Evolutionary conservation across 1,140 invertebrate genomes (phyloP).

Genomic region (Bombus pyrosoma): DNA sequence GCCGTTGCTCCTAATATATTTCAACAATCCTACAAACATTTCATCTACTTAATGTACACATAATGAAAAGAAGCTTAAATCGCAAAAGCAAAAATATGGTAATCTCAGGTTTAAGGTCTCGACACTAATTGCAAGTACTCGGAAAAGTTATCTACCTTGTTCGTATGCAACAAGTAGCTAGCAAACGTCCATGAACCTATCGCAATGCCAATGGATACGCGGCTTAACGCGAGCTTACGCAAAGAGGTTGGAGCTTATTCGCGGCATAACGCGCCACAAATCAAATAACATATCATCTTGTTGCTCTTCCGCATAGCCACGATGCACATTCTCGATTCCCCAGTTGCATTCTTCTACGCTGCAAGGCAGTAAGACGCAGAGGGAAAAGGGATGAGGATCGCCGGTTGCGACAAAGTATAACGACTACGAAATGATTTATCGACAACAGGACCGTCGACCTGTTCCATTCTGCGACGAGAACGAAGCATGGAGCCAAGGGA

Average conservation of each 20-base stretch:
- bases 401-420: constrained; percentile 51
- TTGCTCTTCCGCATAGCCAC: constrained; percentile 54
- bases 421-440: constrained; percentile 53
- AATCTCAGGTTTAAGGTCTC: background rate
- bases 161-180: background rate
- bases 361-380: background rate
- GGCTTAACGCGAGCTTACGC: background rate
- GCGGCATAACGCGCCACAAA: constrained; percentile 55
- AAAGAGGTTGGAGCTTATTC: background rate
- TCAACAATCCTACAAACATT: background rate
- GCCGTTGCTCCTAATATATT: too few relatives aligned
- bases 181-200: background rate
- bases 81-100: background rate
- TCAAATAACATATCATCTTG: constrained; percentile 54
- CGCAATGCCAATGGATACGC: background rate
- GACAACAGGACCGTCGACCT: background rate
- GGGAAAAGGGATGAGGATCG: background rate
- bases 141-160: background rate
- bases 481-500: constrained; percentile 10
- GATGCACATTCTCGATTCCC: constrained; percentile 35
- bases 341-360: constrained; percentile 18
- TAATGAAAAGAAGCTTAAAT: background rate
- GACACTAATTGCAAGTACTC: background rate
- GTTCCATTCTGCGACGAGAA: background rate
- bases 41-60: background rate